phyloP scores from a whole-genome alignment of 2,888 invertebrate genomes.

The Aelia acuminata region DNA sequence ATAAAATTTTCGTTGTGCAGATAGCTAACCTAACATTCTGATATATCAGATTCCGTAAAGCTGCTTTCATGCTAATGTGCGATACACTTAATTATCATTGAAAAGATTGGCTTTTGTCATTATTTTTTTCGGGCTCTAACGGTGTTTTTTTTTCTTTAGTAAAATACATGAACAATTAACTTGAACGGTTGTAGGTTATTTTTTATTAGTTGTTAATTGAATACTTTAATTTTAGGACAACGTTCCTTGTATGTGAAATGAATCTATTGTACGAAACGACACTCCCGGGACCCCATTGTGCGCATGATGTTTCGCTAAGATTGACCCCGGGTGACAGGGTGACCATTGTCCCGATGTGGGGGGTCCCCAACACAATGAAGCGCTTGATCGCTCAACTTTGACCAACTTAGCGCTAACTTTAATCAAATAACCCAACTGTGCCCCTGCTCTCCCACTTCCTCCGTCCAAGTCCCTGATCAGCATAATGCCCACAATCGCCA shows the following conservation, averaged over 20 bases:
- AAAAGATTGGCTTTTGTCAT: too few species aligned
- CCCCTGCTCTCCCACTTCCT: background rate
- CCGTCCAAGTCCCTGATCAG: background rate
- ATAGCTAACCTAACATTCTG: too few species aligned
- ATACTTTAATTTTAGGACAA: background rate
- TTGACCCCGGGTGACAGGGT: background rate
- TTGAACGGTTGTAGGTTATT: too few species aligned
- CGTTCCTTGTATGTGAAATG: background rate
- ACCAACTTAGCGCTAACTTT: slow-evolving; percentile 23
- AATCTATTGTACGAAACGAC: slow-evolving; percentile 2
- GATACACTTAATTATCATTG: too few species aligned
- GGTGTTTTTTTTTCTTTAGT: too few species aligned
- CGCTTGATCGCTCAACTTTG: slow-evolving; percentile 15
- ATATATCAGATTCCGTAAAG: too few species aligned
- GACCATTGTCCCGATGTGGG: slow-evolving; percentile 1
- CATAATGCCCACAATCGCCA: background rate
- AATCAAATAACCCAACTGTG: slow-evolving; percentile 23
- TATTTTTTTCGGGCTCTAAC: too few species aligned
- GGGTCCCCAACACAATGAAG: background rate
- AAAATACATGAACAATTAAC: too few species aligned
- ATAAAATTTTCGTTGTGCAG: too few species aligned
- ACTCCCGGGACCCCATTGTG: background rate
- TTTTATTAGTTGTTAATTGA: background rate
- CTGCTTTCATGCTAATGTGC: too few species aligned
- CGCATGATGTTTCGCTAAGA: slow-evolving; percentile 6